Percentiles rank a stretch among this genome's conserved stretches.
Conservation (phyloP, 2,888 invertebrate species). For the Atherix ibis region DNA sequence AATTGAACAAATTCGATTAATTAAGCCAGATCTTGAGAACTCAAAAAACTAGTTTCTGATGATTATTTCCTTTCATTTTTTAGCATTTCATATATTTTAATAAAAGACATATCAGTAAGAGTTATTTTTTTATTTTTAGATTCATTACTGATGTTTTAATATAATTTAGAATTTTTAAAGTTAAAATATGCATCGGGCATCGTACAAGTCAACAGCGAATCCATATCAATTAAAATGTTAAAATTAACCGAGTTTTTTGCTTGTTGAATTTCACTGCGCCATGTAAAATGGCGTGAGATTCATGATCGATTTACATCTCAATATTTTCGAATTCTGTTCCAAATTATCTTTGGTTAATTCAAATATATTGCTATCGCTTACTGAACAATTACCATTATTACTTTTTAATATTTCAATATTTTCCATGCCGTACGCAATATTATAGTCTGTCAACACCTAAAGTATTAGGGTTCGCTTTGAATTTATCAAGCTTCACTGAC, state of each 20-base stretch:
- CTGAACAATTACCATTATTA: background rate
- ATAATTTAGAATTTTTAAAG: constrained; percentile 18
- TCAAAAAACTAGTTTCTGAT: constrained; percentile 18
- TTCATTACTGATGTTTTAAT: constrained; percentile 9
- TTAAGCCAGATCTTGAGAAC: constrained; percentile 14
- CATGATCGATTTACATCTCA: constrained; percentile 14
- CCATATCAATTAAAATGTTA: constrained; percentile 20
- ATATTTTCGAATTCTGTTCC: constrained; percentile 8
- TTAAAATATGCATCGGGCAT: constrained; percentile 21
- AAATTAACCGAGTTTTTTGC: constrained; percentile 21
- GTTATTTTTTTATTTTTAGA: constrained; percentile 7
- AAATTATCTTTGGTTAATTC: constrained; percentile 14
- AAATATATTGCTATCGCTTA: constrained; percentile 10
- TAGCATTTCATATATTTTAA: constrained; percentile 16
- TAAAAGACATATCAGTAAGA: constrained; percentile 13
- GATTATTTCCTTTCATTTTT: constrained; percentile 15
- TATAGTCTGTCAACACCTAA: too few species aligned
- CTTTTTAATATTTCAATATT: too few species aligned
- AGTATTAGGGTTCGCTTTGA: too few species aligned
- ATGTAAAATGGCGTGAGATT: constrained; percentile 22
- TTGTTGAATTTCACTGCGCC: constrained; percentile 28
- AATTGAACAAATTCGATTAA: constrained; percentile 16
- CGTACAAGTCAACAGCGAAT: constrained; percentile 21
- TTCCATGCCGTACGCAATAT: too few species aligned
- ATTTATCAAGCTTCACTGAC: too few species aligned